Percentiles rank a stretch among this genome's conserved stretches.
Conservation (phyloP, 2,888 invertebrate genomes). For the Cheilosia grossa region DNA sequence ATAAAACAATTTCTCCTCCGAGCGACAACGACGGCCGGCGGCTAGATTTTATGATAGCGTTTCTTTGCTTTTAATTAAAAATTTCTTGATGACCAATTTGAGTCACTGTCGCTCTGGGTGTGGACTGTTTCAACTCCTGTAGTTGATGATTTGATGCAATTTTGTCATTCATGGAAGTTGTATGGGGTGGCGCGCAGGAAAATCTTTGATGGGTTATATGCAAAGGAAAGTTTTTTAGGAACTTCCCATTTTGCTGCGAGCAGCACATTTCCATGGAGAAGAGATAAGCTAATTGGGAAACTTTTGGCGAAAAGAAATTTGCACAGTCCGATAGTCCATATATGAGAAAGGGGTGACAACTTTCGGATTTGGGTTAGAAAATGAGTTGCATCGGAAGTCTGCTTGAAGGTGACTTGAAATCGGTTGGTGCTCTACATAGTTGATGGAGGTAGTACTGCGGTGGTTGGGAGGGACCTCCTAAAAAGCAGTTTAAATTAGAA, state of each 20-base stretch:
- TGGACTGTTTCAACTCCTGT: conserved; percentile 29
- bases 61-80: conserved; percentile 65
- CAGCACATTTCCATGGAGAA: background rate
- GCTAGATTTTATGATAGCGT: conserved; percentile 17
- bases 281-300: conserved; percentile 32
- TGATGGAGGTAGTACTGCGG: too few relatives aligned
- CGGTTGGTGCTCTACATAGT: too few relatives aligned
- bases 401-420: too few relatives aligned
- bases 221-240: background rate
- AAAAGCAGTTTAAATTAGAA: too few relatives aligned
- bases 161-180: background rate
- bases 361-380: background rate
- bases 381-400: background rate
- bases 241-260: background rate
- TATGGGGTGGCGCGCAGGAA: too few relatives aligned
- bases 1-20: conserved; percentile 12
- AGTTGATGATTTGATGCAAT: conserved; percentile 24
- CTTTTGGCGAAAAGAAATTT: conserved; percentile 7
- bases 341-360: background rate
- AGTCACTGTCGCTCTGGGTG: conserved; percentile 17
- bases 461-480: too few relatives aligned
- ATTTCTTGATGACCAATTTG: conserved; percentile 62
- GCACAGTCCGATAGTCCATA: background rate
- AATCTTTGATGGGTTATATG: background rate
- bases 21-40: too few relatives aligned